Base-by-base conservation (phyloP, 2,888 invertebrate species). In the Euspilapteryx auroguttella region DNA sequence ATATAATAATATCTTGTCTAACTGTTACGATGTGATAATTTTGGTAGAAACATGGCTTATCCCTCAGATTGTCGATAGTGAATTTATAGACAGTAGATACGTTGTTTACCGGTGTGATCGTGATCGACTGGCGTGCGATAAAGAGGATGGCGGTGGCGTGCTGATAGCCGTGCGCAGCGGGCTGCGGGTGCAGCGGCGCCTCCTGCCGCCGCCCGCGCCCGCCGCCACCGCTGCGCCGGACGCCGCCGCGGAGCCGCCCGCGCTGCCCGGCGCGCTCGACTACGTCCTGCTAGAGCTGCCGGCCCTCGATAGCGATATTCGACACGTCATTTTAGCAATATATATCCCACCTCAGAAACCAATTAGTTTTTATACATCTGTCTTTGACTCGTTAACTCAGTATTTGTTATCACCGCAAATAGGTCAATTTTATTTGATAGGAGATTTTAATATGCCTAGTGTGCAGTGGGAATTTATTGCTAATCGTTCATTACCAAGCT, bases 131-230 rank as follows among this genome's bases (percentile, higher is more conserved):
- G 11, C 11, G n/a, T 13, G 13, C n/a, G 12, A 17, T 26, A 26
- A 17, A 17, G 13, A n/a, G 13, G 26, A 26, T 12, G 26, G 26
- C n/a, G 26, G 26, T 4, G 26, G 26, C 3, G 26, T 26, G 3
- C 17, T 26, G 5, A 10, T 26, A 4, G 26, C 26, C 11, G 17
- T 17, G 10, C 12, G 26, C 17, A 5, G 17, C 5, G 17, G 8
- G 5, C 17, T 17, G 5, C 17, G 17, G 17, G 17, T 8, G 5
- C 17, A 17, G 17, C 5, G 5, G 17, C 5, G 17, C 17, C 5
- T 17, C 5, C 17, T 17, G 5, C 17, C 17, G 17, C 5, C 8
- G 5, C 17, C 17, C 5, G 8, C 17, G 17, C 5, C 17, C 5
- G 8, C 8, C 5, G 17, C 17, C 5, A 8, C 5, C 17, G 17